Evolutionary conservation across 2,888 invertebrate genomes (phyloP), one percentile per base, ranked within the genome.

Genomic region (Nemoura dubitans): DNA sequence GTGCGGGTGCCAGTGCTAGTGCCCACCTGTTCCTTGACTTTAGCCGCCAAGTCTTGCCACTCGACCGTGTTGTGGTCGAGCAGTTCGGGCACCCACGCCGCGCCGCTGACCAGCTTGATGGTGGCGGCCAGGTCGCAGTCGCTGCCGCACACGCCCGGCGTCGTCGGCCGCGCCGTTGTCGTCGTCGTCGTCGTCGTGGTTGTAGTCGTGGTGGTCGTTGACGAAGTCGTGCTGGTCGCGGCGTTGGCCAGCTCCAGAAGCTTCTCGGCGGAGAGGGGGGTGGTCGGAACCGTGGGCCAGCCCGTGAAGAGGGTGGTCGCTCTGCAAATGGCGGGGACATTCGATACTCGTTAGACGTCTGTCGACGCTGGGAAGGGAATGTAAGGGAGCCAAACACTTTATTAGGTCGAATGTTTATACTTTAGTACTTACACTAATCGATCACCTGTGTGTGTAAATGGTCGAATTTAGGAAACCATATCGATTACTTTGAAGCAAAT

Each of bases 281-380:
- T 97, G 0, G 97, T 97, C 0, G 97, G 96, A 0, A 88, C 83
- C 0, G 97, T 96, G 16, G 97, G 97, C 97, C 97, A 97, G 25
- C 97, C 97, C 21, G 97, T 97, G 89, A 97, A 97, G 91, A 97
- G 97, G 26, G 97, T 97, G 10, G 97, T 96, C 28, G 95, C 96
- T 91, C 96, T 96, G 90, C 77, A 92, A 90, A 88, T 42, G 83
- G 16, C 59, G 76, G 87, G 25, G 84, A 82, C 87, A 26, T 83
- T 77, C n/a, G 43, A 84, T 87, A 86, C n/a, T n/a, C n/a, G n/a
- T n/a, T n/a, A n/a, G n/a, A n/a, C n/a, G n/a, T n/a, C n/a, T n/a
- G n/a, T n/a, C n/a, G n/a, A n/a, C n/a, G n/a, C n/a, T n/a, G n/a
- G n/a, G n/a, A n/a, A n/a, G n/a, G n/a, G n/a, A n/a, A n/a, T n/a